phyloP scores from a whole-genome alignment of 1,140 invertebrate species.

The Brachionus sp. region DNA sequence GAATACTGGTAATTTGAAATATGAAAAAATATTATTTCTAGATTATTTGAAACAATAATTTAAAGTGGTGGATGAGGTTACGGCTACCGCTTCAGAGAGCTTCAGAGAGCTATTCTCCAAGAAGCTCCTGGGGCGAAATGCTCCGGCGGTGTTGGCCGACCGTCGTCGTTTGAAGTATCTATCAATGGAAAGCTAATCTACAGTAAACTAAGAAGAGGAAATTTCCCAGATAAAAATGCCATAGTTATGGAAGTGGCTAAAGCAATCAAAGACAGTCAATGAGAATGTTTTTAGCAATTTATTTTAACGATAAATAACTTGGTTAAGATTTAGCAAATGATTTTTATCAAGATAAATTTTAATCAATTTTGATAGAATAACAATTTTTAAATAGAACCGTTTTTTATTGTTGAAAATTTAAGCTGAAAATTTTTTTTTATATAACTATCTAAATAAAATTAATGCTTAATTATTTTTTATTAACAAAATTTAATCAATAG shows the following conservation, averaged over 20 bases:
- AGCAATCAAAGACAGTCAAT: background rate
- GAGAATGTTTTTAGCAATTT: background rate
- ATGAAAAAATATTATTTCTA: background rate
- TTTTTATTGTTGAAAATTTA: background rate
- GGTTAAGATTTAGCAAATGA: background rate
- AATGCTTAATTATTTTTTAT: too few species aligned
- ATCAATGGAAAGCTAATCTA: slow-evolving; percentile 18
- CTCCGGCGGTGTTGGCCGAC: background rate
- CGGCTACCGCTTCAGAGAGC: slow-evolving; percentile 18
- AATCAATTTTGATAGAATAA: background rate
- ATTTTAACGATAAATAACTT: background rate
- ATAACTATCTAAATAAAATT: too few species aligned
- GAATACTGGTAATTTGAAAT: slow-evolving; percentile 9
- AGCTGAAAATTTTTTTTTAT: background rate
- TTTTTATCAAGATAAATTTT: background rate
- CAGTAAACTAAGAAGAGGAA: background rate
- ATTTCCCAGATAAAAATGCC: background rate
- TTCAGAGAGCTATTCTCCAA: background rate
- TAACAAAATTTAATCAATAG: too few species aligned
- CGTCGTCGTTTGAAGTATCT: slow-evolving; percentile 28
- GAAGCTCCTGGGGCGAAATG: slow-evolving; percentile 27
- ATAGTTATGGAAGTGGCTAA: slow-evolving; percentile 1
- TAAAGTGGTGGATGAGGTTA: slow-evolving; percentile 39
- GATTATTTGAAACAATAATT: background rate
- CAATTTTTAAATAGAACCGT: background rate